Conservation (phyloP, 2,113 vertebrate genomes). For the Lichenostomus cassidix region DNA sequence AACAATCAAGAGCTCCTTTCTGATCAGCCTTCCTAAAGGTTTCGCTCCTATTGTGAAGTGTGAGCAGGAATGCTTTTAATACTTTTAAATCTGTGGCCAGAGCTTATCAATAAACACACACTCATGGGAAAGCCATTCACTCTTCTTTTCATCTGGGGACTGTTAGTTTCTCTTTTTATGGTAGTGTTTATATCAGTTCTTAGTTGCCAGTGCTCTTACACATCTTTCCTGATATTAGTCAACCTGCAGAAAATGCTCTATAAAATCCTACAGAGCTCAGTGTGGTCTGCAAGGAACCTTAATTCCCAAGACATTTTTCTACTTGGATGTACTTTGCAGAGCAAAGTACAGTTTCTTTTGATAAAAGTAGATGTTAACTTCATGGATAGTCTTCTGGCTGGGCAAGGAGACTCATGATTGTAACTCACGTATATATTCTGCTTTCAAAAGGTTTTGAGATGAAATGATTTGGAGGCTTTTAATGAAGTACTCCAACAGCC, state of each 20-base stretch:
- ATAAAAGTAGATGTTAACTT: not conserved
- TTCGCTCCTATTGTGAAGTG: not conserved
- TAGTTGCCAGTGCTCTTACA: not conserved
- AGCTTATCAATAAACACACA: conserved; percentile 46
- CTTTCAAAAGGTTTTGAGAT: conserved; percentile 8
- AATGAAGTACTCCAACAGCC: conserved; percentile 26
- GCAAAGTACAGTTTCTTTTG: not conserved
- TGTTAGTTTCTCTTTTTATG: conserved; percentile 50
- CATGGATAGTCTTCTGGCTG: not conserved
- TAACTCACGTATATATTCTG: not conserved
- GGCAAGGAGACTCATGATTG: not conserved
- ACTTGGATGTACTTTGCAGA: not conserved
- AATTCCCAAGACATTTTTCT: not conserved
- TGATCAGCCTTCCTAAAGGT: not conserved
- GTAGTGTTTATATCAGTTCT: conserved; percentile 33
- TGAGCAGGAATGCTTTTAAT: conserved; percentile 16
- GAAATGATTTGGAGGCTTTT: conserved; percentile 16
- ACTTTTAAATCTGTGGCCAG: not conserved
- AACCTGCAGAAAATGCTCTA: conserved; percentile 5
- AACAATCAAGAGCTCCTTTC: not conserved
- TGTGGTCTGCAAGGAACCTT: not conserved
- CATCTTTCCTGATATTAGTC: not conserved
- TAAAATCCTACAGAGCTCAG: not conserved
- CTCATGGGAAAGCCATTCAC: not conserved
- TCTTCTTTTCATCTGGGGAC: not conserved